Base-by-base conservation (phyloP, 1,140 invertebrate genomes). In the Carposina sasakii region DNA sequence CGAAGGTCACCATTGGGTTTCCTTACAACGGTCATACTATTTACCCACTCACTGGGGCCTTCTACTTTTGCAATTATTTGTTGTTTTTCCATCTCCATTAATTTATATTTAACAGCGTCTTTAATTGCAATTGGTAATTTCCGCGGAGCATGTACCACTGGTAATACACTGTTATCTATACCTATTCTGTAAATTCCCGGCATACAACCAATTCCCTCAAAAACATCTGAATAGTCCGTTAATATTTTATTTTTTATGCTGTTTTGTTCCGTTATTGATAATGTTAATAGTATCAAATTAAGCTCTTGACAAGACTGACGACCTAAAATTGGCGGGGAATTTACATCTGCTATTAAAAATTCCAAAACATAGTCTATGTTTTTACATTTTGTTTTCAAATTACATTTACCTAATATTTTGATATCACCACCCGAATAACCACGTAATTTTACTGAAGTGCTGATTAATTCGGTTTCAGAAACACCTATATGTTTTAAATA, bases 1-100 rank as follows among this genome's bases (percentile, higher is more conserved):
- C 39, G 57, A 77, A 83, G 10, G 51, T 45, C 39, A n/a, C 39
- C 39, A 24, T 41, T 41, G 3, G 56, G 45, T 71, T 87, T 87
- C 45, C 28, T 48, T 15, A 85, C 76, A 5, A 86, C 57, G 1
- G 86, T 81, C 20, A 85, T 56, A 21, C 67, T 58, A 56, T 76
- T 76, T 0, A 87, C 74, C 81, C 84, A 87, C 21, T 85, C 41
- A 0, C 24, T 21, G 3, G 41, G 41, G 31, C 64, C 55, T 5
- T 57, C 21, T n/a, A 63, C 44, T 17, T 46, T 46, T 1, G 16
- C n/a, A 1, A 46, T 31, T 4, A 46, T 33, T 20, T 19, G 12
- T 46, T 46, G 30, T 2, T 12, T 6, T 36, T 33, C 17, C 44
- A 46, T 46, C 13, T 34, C 30, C 5, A 10, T 12, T 21, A 46